Evolutionary conservation across 2,797 vertebrate species (phyloP).

Genomic region (Hybognathus amarus): DNA sequence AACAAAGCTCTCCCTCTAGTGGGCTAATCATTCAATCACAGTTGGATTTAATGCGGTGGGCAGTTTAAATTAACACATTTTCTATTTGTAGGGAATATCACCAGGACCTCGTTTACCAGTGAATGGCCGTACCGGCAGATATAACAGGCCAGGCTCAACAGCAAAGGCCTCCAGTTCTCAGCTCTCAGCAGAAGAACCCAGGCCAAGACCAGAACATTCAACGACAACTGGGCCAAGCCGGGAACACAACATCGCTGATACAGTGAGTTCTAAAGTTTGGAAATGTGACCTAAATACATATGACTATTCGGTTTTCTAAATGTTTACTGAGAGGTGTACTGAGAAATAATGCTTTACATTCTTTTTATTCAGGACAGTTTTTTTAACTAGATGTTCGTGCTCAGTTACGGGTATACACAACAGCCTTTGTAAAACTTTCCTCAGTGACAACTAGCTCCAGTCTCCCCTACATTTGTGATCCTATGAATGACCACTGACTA

Average conservation of each 20-base stretch:
- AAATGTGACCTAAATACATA: neutral
- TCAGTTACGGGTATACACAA: neutral
- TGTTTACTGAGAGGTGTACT: neutral
- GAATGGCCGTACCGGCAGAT: constrained; percentile 83
- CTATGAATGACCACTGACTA: neutral
- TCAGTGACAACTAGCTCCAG: neutral
- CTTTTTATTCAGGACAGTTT: neutral
- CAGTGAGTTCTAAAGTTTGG: constrained; percentile 72
- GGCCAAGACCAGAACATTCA: constrained; percentile 84
- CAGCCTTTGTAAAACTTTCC: neutral
- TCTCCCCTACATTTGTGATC: neutral
- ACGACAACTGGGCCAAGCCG: constrained; percentile 83
- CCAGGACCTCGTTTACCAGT: constrained; percentile 81
- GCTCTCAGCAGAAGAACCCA: constrained; percentile 82
- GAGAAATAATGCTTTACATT: neutral
- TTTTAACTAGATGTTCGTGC: neutral
- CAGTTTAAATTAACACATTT: neutral
- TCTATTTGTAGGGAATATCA: constrained; percentile 63
- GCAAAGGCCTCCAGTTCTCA: constrained; percentile 73
- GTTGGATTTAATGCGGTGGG: neutral
- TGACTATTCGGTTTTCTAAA: neutral
- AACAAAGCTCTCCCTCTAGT: constrained; percentile 74
- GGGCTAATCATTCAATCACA: constrained; percentile 59
- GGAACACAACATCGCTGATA: constrained; percentile 82
- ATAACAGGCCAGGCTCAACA: constrained; percentile 81